A percentile compares a stretch with the other conserved stretches of the same genome.
These are phyloP conservation scores for Macrobrachium rosenbergii DNA, from an alignment of 1,140 invertebrate species.

Conservation along the genomic window DNA sequence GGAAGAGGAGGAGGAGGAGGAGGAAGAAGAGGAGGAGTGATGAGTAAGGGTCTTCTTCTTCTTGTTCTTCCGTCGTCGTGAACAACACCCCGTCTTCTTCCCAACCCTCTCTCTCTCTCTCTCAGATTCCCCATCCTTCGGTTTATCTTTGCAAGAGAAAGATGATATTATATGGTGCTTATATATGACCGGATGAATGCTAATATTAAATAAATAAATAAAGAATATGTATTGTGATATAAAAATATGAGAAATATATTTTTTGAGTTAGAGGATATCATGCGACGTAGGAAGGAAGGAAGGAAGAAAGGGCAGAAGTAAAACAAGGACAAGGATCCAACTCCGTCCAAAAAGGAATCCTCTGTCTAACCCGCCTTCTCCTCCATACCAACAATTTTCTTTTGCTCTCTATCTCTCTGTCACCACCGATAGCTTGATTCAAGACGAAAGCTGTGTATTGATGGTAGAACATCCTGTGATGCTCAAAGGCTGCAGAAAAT, in stretches of 20 bases:
- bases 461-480: no score
- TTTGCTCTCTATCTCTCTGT: background rate
- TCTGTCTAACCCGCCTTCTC: background rate
- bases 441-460: no score
- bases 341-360: no score
- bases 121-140: background rate
- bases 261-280: background rate
- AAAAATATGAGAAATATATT: no score
- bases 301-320: background rate
- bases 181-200: no score
- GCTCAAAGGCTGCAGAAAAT: no score
- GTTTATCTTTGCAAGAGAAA: slow-evolving; percentile 8
- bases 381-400: background rate
- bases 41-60: slow-evolving; percentile 12
- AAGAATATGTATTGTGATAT: no score
- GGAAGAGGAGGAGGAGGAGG: slow-evolving; percentile 72
- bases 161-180: background rate
- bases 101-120: no score
- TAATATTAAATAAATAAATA: no score
- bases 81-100: no score
- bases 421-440: background rate
- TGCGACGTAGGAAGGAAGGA: background rate
- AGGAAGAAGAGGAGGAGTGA: slow-evolving; percentile 48
- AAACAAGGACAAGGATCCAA: background rate
- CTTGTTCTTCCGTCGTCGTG: background rate